A percentile compares a stretch with the other conserved stretches of the same genome.
Conservation (phyloP, 1,140 invertebrate species). For the Drosophila suzukii region DNA sequence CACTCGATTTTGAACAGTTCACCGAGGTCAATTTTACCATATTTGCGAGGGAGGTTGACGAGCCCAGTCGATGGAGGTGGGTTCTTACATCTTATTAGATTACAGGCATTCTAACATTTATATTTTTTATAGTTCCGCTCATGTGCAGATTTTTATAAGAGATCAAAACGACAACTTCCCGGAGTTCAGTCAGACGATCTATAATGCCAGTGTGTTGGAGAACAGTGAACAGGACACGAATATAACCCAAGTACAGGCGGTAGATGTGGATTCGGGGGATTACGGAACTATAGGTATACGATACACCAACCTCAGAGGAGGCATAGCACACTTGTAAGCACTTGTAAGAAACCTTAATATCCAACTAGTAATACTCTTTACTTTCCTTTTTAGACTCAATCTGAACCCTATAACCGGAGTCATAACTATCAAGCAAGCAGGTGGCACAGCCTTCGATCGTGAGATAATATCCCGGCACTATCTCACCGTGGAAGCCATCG, state of each 20-base stretch:
- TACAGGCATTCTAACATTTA: neutral
- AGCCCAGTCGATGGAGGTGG: slow-evolving; percentile 82
- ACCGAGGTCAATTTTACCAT: slow-evolving; percentile 93
- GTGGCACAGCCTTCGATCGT: slow-evolving; percentile 92
- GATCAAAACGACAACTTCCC: slow-evolving; percentile 98
- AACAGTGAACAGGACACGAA: slow-evolving; percentile 93
- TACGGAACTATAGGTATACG: slow-evolving; percentile 94
- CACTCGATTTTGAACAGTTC: slow-evolving; percentile 94
- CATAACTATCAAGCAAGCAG: slow-evolving; percentile 91
- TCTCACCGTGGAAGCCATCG: slow-evolving; percentile 95
- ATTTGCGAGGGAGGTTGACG: slow-evolving; percentile 92
- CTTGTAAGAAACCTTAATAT: neutral
- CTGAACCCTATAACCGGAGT: slow-evolving; percentile 93
- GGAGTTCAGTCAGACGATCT: slow-evolving; percentile 91
- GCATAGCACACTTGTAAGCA: slow-evolving; percentile 93
- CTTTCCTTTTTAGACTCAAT: slow-evolving; percentile 87
- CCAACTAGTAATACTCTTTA: neutral
- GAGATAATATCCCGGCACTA: slow-evolving; percentile 94
- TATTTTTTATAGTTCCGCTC: slow-evolving; percentile 87
- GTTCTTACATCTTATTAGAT: neutral
- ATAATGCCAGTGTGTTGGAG: slow-evolving; percentile 92
- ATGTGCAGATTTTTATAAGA: slow-evolving; percentile 93
- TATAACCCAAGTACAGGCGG: slow-evolving; percentile 92
- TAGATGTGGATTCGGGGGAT: slow-evolving; percentile 93
- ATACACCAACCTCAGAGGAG: slow-evolving; percentile 91